Base-by-base conservation (phyloP, 1,140 invertebrate genomes). In the Drosophila sulfurigaster region DNA sequence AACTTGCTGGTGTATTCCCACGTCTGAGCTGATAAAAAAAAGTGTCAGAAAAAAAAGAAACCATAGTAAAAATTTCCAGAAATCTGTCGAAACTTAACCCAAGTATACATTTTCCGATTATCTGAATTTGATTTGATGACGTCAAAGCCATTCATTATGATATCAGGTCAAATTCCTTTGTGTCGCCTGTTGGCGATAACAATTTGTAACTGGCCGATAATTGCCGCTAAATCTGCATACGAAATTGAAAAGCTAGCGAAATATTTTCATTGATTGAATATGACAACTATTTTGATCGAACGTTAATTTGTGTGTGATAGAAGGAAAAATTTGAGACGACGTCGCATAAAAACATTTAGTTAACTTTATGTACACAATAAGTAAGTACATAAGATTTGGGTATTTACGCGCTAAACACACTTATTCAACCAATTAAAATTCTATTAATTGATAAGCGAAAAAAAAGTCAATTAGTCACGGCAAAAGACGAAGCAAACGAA, bases 281-380 rank as follows among this genome's bases (percentile, higher is more conserved):
- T 73, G 79, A 76, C 82, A 82, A 75, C 77, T 87, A 87, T 82
- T 88, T 88, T 80, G 80, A 88, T 75, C 66, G 76, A 77, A 60
- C 63, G 78, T 35, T 79, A 82, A 82, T 82, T 79, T 63, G 54
- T 74, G 62, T 78, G 70, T 54, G 72, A 75, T 71, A 71, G 41
- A 46, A 25, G 83, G 83, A 79, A 87, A 82, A 69, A 80, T 82
- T 85, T 64, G 11, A 10, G 56, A 5, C 49, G 20, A 32, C 6
- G 49, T 11, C 49, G 20, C 49, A 51, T 30, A 25, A 5, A 25
- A 11, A 16, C n/a, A n/a, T 8, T 32, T 43, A 56, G 52, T 52
- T 67, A 38, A 52, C 30, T 16, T 6, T 28, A 16, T 35, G 6
- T 7, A 54, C 10, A 56, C 3, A 43, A 7, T 13, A 43, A 43